Conservation (phyloP, 2,888 invertebrate genomes). For the Psylliodes chrysocephalus region DNA sequence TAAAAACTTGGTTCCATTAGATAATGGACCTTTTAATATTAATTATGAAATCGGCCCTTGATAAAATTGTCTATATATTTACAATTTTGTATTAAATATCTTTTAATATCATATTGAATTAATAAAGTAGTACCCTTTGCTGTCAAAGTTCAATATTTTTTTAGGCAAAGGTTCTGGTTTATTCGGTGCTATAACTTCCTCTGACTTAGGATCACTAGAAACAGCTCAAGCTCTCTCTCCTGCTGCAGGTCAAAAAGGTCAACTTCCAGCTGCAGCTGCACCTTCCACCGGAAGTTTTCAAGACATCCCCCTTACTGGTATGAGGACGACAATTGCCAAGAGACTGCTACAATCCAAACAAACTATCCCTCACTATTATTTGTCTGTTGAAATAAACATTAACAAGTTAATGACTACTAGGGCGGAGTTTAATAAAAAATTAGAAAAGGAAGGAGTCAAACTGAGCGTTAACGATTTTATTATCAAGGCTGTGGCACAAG, state of each 20-base stretch:
- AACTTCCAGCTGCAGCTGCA: conserved; percentile 53
- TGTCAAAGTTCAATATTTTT: conserved; percentile 11
- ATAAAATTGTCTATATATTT: too few species aligned
- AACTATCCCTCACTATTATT: conserved; percentile 96
- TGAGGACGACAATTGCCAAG: conserved; percentile 90
- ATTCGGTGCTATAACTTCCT: conserved; percentile 84
- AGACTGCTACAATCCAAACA: conserved; percentile 89
- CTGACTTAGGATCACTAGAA: conserved; percentile 70
- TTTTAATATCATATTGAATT: background rate
- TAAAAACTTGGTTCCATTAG: too few species aligned
- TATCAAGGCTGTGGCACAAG: conserved; percentile 91
- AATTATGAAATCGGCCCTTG: too few species aligned
- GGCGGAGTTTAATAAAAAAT: conserved; percentile 79
- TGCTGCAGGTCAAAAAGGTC: conserved; percentile 31
- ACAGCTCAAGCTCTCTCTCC: conserved; percentile 44
- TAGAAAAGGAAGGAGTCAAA: conserved; percentile 84
- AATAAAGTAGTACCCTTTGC: background rate
- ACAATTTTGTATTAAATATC: too few species aligned
- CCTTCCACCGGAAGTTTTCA: conserved; percentile 62
- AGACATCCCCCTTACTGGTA: conserved; percentile 86
- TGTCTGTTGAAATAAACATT: conserved; percentile 86
- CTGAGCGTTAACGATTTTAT: conserved; percentile 96
- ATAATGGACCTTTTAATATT: too few species aligned
- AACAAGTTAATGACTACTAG: conserved; percentile 83
- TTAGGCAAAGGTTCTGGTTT: conserved; percentile 77